Conservation (phyloP, 1,140 invertebrate species). For the Luehdorfia chinensis region DNA sequence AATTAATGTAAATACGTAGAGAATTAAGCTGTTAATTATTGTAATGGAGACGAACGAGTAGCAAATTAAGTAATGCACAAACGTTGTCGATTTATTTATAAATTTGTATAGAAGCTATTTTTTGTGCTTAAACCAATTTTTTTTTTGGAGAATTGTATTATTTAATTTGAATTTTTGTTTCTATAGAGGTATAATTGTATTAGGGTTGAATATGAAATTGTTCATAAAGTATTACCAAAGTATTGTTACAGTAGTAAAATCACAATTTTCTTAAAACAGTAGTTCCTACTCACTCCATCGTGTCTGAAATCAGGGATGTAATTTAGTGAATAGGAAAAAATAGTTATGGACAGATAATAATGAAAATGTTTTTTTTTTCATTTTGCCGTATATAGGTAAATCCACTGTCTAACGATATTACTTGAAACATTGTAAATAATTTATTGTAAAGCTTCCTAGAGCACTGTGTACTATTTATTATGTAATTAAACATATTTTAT, state of each 20-base stretch:
- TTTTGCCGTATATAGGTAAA: too few relatives aligned
- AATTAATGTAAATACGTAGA: constrained; percentile 69
- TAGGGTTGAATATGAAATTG: constrained; percentile 7
- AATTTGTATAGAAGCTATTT: constrained; percentile 13
- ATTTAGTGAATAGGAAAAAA: constrained; percentile 16
- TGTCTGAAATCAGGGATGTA: constrained; percentile 17
- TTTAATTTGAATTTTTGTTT: too few relatives aligned
- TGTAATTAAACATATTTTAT: constrained; percentile 44
- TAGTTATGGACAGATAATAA: constrained; percentile 15
- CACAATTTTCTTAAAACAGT: constrained; percentile 6
- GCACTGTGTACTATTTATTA: constrained; percentile 62
- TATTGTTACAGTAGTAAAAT: constrained; percentile 7
- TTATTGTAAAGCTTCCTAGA: constrained; percentile 27
- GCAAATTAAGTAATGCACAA: constrained; percentile 55
- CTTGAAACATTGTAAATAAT: constrained; percentile 24
- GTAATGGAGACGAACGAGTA: constrained; percentile 41
- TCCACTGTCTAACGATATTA: too few relatives aligned
- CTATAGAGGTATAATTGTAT: not conserved
- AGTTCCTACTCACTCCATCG: constrained; percentile 16
- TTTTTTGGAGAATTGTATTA: too few relatives aligned
- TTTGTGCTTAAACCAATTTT: constrained; percentile 9
- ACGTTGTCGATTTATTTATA: constrained; percentile 38
- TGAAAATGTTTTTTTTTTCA: too few relatives aligned
- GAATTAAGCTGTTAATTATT: constrained; percentile 49
- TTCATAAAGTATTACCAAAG: constrained; percentile 12